phyloP scores from a whole-genome alignment of 2,888 invertebrate genomes.

The Sarcophaga carnaria region DNA sequence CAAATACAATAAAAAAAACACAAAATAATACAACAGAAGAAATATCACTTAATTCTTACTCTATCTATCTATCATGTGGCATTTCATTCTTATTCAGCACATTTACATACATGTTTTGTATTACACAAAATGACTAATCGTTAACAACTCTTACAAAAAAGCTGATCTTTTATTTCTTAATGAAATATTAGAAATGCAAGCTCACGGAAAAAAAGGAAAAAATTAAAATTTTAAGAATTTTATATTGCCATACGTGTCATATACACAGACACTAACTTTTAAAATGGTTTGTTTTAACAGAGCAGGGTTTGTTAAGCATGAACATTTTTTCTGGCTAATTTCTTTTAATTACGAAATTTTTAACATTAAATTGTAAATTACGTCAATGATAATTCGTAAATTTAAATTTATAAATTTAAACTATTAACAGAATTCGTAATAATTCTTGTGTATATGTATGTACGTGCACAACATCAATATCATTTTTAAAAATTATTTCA shows the following conservation, averaged over 20 bases:
- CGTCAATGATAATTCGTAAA: no score
- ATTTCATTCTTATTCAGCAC: constrained; percentile 1
- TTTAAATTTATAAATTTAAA: no score
- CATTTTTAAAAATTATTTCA: no score
- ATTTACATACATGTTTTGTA: neutral
- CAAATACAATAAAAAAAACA: neutral
- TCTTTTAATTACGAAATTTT: no score
- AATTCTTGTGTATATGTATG: no score
- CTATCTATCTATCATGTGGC: neutral
- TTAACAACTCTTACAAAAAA: neutral
- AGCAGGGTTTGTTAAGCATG: no score
- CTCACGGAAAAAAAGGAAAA: neutral
- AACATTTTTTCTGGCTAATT: no score
- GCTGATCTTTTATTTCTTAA: neutral
- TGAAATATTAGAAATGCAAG: constrained; percentile 18
- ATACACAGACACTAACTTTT: neutral
- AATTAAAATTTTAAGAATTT: neutral
- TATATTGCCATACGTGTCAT: neutral
- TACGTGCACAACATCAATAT: no score
- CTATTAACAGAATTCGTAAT: no score
- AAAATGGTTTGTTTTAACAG: no score
- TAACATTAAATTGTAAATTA: no score
- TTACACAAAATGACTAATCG: neutral
- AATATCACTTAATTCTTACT: no score
- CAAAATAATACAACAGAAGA: neutral